A percentile compares a stretch with the other conserved stretches of the same genome.
Evolutionary conservation across 2,888 invertebrate genomes (phyloP).

Genomic region (Eristalinus sepulchralis): DNA sequence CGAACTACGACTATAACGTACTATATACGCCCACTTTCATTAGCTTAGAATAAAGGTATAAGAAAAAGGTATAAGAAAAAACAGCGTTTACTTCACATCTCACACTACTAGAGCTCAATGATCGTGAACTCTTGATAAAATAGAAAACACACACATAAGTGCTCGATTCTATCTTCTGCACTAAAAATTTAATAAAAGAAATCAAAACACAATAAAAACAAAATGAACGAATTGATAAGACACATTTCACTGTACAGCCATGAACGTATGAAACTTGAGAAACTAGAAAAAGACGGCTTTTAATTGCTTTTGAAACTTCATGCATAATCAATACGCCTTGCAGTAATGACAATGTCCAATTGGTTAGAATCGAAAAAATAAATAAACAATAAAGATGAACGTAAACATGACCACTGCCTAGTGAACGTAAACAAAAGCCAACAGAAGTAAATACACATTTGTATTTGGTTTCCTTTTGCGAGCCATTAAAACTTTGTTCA

Average conservation of each 20-base stretch:
- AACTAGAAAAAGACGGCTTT: background rate
- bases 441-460: background rate
- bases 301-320: background rate
- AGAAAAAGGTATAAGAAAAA: conserved; percentile 23
- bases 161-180: background rate
- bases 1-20: conserved; percentile 25
- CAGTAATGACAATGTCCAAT: conserved; percentile 49
- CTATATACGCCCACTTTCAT: conserved; percentile 43
- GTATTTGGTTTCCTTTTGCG: background rate
- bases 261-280: too few species aligned
- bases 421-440: conserved; percentile 40
- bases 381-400: conserved; percentile 38
- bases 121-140: conserved; percentile 35
- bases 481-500: background rate
- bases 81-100: background rate
- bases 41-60: conserved; percentile 16
- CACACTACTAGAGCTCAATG: conserved; percentile 8
- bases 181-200: background rate
- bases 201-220: conserved; percentile 3
- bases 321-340: background rate
- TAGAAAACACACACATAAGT: background rate
- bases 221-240: conserved; percentile 39
- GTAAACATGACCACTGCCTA: background rate
- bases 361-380: conserved; percentile 14
- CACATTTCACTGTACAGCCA: background rate